Conservation (phyloP, 2,888 invertebrate genomes). For the Odontocolon sp. region DNA sequence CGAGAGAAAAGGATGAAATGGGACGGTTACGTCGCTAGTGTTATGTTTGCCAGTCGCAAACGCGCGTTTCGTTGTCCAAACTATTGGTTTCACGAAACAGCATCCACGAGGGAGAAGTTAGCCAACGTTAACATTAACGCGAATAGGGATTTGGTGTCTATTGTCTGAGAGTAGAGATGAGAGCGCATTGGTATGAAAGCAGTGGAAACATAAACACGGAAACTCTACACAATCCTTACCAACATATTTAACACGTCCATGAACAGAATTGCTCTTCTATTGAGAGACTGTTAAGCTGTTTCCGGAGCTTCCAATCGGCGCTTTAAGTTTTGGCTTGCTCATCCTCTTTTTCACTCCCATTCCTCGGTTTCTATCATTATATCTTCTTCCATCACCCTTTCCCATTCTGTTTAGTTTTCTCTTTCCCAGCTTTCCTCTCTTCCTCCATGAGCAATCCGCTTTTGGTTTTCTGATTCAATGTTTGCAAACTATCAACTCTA, state of each 20-base stretch:
- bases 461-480: conserved; percentile 21
- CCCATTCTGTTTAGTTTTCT: background rate
- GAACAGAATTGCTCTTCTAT: conserved; percentile 7
- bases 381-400: background rate
- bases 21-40: background rate
- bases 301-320: background rate
- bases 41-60: background rate
- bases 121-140: too few species aligned
- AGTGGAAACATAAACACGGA: too few species aligned
- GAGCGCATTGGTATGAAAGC: too few species aligned
- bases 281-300: conserved; percentile 24
- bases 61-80: too few species aligned
- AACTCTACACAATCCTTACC: background rate
- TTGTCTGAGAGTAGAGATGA: too few species aligned
- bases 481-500: conserved; percentile 5
- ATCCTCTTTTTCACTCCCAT: background rate
- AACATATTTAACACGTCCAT: background rate
- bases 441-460: conserved; percentile 9
- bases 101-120: too few species aligned
- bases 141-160: too few species aligned
- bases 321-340: conserved; percentile 10
- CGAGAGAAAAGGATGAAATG: background rate
- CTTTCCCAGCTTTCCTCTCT: background rate
- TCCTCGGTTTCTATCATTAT: background rate
- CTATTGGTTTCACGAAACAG: too few species aligned